Evolutionary conservation across 2,888 invertebrate species (phyloP).

Genomic region (Willowsia nigromaculata): DNA sequence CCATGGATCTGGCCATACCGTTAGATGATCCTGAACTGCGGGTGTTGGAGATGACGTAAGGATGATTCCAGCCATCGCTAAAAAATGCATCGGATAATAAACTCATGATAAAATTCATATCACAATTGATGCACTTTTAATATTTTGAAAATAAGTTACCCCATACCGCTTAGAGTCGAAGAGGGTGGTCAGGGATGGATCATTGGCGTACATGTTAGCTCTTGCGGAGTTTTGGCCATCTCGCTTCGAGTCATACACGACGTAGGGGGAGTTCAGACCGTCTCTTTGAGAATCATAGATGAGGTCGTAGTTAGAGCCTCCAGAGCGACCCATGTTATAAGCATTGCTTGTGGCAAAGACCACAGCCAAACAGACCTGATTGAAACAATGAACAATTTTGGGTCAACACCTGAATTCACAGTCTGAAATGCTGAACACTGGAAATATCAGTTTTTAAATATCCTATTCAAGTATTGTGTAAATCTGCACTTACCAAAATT

Average conservation of each 20-base stretch:
- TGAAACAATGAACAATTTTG: slow-evolving; percentile 1
- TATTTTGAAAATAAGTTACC: neutral
- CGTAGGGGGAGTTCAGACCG: slow-evolving; percentile 68
- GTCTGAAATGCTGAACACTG: neutral
- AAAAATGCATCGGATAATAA: neutral
- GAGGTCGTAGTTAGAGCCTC: slow-evolving; percentile 55
- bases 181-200: slow-evolving; percentile 62
- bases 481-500: slow-evolving; percentile 52
- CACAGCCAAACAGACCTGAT: slow-evolving; percentile 59
- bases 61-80: slow-evolving; percentile 69
- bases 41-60: slow-evolving; percentile 70
- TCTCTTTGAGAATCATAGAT: slow-evolving; percentile 70
- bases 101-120: too few species aligned
- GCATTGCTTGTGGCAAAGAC: slow-evolving; percentile 52
- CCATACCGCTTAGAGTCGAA: slow-evolving; percentile 62
- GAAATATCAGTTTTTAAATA: neutral
- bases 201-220: slow-evolving; percentile 52
- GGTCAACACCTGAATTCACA: neutral
- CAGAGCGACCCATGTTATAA: slow-evolving; percentile 58
- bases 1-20: slow-evolving; percentile 25
- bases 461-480: neutral
- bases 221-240: slow-evolving; percentile 58
- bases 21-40: slow-evolving; percentile 40
- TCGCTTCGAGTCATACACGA: slow-evolving; percentile 67
- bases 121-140: too few species aligned